Evolutionary conservation across 2,113 vertebrate genomes (phyloP).

Genomic region (Talpa occidentalis): DNA sequence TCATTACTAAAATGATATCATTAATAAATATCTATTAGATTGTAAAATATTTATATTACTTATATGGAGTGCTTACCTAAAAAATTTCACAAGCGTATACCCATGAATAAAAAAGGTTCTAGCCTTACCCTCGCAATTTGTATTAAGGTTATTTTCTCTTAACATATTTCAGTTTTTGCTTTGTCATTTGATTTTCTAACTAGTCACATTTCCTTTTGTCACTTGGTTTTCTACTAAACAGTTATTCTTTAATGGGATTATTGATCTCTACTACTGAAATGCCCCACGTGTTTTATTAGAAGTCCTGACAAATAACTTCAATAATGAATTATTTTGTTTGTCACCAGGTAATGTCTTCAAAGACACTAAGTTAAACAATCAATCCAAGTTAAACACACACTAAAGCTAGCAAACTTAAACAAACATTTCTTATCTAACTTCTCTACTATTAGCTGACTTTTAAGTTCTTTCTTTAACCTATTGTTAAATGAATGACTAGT

Average conservation of each 20-base stretch:
- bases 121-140: neutral
- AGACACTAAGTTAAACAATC: constrained; percentile 58
- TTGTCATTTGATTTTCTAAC: neutral
- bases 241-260: constrained; percentile 64
- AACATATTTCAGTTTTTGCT: constrained; percentile 5
- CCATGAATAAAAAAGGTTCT: neutral
- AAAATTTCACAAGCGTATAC: constrained; percentile 9
- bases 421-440: constrained; percentile 64
- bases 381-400: constrained; percentile 57
- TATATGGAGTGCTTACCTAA: constrained; percentile 16
- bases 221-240: neutral
- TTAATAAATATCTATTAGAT: constrained; percentile 8
- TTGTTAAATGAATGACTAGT: constrained; percentile 49
- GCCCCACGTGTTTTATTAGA: constrained; percentile 9
- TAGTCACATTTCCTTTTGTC: neutral
- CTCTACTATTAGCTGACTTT: constrained; percentile 43
- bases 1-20: neutral
- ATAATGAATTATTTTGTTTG: constrained; percentile 54
- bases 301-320: constrained; percentile 46
- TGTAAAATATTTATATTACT: constrained; percentile 15
- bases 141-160: constrained; percentile 38
- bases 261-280: constrained; percentile 10
- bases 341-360: constrained; percentile 63
- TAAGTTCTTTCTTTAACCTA: constrained; percentile 27
- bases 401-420: neutral